Conservation (phyloP, 30 jellyfish, hydroid and myxozoan species). For the Aurelia coerulea region DNA sequence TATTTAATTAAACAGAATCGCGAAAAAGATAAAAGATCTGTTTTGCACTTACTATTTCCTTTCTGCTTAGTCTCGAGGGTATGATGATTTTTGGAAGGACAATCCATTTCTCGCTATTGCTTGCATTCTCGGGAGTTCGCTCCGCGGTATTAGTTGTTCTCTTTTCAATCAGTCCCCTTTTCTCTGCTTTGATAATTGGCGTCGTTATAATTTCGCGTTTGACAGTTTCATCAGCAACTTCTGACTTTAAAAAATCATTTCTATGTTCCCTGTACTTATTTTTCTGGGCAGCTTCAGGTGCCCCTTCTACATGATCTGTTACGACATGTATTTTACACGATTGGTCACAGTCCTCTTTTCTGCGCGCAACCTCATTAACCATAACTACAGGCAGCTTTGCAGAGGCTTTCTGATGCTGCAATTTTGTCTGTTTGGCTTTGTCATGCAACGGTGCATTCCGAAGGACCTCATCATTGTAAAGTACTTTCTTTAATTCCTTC, state of each 20-base stretch:
- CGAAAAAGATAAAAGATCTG: too few relatives aligned
- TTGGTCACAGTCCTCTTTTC: not conserved
- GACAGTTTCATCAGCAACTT: not conserved
- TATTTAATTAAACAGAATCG: too few relatives aligned
- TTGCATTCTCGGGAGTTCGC: slow-evolving; percentile 3
- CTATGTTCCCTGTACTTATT: not conserved
- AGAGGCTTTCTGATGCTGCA: not conserved
- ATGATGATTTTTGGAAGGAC: slow-evolving; percentile 18
- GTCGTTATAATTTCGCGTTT: slow-evolving; percentile 30
- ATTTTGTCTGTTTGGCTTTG: not conserved
- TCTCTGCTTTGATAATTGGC: slow-evolving; percentile 14
- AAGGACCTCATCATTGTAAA: slow-evolving; percentile 11
- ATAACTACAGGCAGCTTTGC: not conserved
- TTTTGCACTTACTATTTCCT: slow-evolving; percentile 55
- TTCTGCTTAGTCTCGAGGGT: slow-evolving; percentile 74
- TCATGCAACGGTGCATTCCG: not conserved
- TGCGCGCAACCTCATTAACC: not conserved
- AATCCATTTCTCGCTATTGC: not conserved
- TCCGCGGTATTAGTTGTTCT: not conserved
- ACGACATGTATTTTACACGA: not conserved
- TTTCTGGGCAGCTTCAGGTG: not conserved
- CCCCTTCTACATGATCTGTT: not conserved
- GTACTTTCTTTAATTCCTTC: slow-evolving; percentile 40
- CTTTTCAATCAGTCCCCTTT: not conserved
- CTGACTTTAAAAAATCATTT: not conserved